Percentiles rank a stretch among this genome's conserved stretches.
phyloP scores from a whole-genome alignment of 2,113 vertebrate genomes.

The Eidolon helvum region DNA sequence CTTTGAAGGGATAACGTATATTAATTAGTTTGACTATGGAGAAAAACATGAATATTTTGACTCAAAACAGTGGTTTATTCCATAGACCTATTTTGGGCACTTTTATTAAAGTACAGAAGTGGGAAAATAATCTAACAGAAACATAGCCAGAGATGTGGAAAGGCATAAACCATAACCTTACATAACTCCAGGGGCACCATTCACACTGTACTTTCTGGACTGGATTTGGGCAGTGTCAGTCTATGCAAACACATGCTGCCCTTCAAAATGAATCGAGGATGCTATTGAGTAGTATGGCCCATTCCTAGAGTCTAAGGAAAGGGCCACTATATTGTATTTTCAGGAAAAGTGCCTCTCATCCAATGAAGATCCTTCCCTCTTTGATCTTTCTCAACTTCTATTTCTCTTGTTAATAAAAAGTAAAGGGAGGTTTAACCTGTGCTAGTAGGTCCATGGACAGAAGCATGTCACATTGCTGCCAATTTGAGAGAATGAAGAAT shows the following conservation, averaged over 20 bases:
- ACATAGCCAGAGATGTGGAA: background rate
- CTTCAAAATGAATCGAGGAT: background rate
- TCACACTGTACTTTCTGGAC: background rate
- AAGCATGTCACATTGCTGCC: background rate
- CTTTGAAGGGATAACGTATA: background rate
- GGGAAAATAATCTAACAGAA: background rate
- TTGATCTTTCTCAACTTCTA: background rate
- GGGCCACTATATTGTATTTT: background rate
- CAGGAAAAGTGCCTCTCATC: background rate
- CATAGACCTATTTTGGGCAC: background rate
- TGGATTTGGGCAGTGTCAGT: background rate
- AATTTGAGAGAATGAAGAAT: background rate
- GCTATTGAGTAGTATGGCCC: background rate
- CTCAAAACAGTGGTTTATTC: background rate
- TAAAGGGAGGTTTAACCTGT: background rate
- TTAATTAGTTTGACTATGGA: background rate
- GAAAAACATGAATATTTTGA: conserved; percentile 43
- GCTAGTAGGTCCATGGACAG: background rate
- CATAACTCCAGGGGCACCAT: background rate
- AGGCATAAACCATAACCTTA: background rate
- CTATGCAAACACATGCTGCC: background rate
- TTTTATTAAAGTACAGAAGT: background rate
- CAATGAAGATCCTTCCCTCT: background rate
- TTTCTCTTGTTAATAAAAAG: conserved; percentile 2
- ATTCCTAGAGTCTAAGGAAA: background rate